A percentile compares a stretch with the other conserved stretches of the same genome.
These are phyloP conservation scores for Melanerpes aurifrons DNA, from an alignment of 2,113 vertebrate genomes.

Conservation along the genomic window DNA sequence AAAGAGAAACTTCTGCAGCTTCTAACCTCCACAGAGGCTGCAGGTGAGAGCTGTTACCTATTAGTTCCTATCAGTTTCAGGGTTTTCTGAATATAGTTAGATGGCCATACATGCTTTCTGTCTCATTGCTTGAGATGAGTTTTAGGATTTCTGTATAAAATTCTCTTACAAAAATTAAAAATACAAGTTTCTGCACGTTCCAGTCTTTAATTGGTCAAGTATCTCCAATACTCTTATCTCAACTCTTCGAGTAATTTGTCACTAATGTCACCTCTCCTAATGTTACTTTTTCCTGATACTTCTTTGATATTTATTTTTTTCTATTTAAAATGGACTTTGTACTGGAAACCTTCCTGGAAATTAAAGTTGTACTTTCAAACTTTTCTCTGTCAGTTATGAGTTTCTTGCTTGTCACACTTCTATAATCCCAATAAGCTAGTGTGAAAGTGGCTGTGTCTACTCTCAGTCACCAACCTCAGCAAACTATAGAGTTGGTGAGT, in stretches of 20 bases:
- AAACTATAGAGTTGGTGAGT: background rate
- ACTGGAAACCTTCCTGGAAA: background rate
- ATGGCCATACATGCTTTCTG: background rate
- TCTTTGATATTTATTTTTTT: background rate
- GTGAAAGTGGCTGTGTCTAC: background rate
- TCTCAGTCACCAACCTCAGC: background rate
- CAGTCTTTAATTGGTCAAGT: background rate
- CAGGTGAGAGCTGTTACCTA: background rate
- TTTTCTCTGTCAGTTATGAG: background rate
- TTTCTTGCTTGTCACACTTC: background rate
- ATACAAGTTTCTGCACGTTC: background rate
- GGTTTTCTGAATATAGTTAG: background rate
- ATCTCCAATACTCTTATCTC: background rate
- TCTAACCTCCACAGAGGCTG: background rate
- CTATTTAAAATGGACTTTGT: background rate
- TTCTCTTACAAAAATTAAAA: background rate
- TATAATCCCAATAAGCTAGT: background rate
- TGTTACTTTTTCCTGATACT: background rate
- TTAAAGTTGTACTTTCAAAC: background rate
- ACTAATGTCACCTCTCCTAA: background rate
- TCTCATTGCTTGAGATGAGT: background rate
- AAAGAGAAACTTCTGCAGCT: background rate
- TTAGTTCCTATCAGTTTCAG: background rate
- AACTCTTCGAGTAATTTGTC: background rate
- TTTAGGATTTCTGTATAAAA: background rate